Evolutionary conservation across 2,113 vertebrate species (phyloP).

Genomic region (Brachyhypopomus occidentalis): DNA sequence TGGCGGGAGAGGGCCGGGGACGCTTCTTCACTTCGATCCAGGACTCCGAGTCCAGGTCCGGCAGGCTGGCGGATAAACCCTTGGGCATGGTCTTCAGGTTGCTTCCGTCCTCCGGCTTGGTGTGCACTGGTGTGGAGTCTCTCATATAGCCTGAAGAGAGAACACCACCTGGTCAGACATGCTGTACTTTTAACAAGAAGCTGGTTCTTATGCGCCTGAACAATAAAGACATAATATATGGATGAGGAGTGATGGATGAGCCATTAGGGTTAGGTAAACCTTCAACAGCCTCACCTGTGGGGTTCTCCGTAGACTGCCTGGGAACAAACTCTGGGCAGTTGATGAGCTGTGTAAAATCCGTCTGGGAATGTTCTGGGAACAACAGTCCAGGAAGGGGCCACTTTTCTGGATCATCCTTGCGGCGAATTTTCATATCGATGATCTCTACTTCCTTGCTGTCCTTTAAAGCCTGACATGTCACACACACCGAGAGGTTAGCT

Average conservation of each 20-base stretch:
- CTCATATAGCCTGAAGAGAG: constrained; percentile 80
- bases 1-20: constrained; percentile 88
- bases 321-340: constrained; percentile 96
- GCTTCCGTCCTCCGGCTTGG: constrained; percentile 83
- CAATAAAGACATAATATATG: not conserved
- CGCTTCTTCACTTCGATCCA: constrained; percentile 99
- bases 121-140: constrained; percentile 73
- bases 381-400: constrained; percentile 92
- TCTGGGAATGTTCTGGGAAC: constrained; percentile 83
- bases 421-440: constrained; percentile 91
- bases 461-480: constrained; percentile 82
- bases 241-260: too few species aligned
- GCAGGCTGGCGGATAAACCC: constrained; percentile 92
- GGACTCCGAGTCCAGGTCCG: constrained; percentile 93
- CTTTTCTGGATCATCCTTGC: constrained; percentile 89
- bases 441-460: constrained; percentile 96
- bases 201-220: too few species aligned
- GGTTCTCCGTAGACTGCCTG: constrained; percentile 82
- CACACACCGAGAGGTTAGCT: not conserved
- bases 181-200: not conserved
- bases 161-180: constrained; percentile 25
- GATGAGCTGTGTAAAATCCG: constrained; percentile 94
- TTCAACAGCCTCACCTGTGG: constrained; percentile 73
- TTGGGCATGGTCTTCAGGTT: constrained; percentile 98
- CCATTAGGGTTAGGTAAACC: too few species aligned